Evolutionary conservation across 2,888 invertebrate species (phyloP), one percentile per base, ranked within the genome.

Genomic region (Pemphredon lugubris): DNA sequence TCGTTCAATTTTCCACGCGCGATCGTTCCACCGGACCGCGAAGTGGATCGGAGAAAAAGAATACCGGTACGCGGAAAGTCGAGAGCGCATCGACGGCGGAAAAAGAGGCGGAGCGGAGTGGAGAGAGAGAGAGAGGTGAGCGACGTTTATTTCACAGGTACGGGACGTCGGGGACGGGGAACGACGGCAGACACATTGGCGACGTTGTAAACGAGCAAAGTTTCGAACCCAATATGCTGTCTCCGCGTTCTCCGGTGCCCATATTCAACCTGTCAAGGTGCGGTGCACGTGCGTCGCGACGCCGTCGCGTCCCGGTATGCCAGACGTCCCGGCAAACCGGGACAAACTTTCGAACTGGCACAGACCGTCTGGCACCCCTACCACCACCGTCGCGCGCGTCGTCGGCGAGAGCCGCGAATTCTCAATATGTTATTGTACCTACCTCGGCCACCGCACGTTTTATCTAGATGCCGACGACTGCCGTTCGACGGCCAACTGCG

Each of bases 341-440:
- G 87, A 85, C 87, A 88, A 89, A 89, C 87, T 88, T 86, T 87
- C 83, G 77, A 88, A 89, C 87, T 89, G 81, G 89, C 85, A 87
- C 88, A 87, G 84, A 81, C 86, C 83, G 89, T 89, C 89, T 89
- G 86, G 86, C 79, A 79, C 79, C 75, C 77, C 73, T 76, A 26
- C 7, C 26, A 3, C 26, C 26, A 26, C 26, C 26, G 26, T 7
- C 26, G 26, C n/a, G n/a, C n/a, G n/a, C 78, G 58, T 47, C 50
- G 44, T 26, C 68, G 40, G 64, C 71, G n/a, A 45, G 61, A 60
- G 59, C 77, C 67, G 77, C 69, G 74, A 80, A 78, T 80, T 82
- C 74, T 73, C 80, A 73, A 71, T 77, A 79, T 75, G 74, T 73
- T 81, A 70, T 73, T 80, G 73, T 80, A 72, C 69, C 57, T 80